Evolutionary conservation across 2,113 vertebrate species (phyloP).

Genomic region (Laticauda colubrina): DNA sequence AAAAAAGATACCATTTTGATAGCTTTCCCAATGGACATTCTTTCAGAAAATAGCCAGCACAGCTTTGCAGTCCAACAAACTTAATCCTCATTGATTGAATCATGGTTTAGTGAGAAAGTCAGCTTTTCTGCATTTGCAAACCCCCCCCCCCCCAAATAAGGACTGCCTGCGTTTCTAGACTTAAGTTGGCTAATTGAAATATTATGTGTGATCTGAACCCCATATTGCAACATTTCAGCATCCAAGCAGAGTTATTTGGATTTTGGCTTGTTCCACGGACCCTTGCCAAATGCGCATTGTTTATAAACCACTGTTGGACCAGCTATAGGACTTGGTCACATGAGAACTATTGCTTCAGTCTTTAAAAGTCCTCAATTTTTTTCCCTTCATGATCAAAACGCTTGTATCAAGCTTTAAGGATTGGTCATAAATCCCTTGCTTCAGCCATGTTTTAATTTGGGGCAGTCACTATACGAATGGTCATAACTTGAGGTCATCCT

Average conservation of each 20-base stretch:
- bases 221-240: neutral
- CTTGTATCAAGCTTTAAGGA: neutral
- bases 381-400: neutral
- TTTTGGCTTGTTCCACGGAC: neutral
- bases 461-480: neutral
- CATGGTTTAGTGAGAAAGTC: neutral
- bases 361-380: neutral
- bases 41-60: neutral
- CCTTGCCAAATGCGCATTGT: neutral
- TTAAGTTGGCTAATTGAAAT: neutral
- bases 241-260: neutral
- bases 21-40: neutral
- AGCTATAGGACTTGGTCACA: neutral
- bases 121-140: neutral
- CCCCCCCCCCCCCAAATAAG: neutral
- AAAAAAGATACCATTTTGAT: neutral
- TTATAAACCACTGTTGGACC: neutral
- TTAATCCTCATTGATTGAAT: neutral
- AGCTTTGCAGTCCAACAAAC: neutral
- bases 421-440: neutral
- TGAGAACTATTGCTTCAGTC: neutral
- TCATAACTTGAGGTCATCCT: neutral
- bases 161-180: neutral
- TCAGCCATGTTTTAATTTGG: neutral
- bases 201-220: neutral